Base-by-base conservation (phyloP, 1,140 invertebrate species). In the Temnothorax nylanderi region DNA sequence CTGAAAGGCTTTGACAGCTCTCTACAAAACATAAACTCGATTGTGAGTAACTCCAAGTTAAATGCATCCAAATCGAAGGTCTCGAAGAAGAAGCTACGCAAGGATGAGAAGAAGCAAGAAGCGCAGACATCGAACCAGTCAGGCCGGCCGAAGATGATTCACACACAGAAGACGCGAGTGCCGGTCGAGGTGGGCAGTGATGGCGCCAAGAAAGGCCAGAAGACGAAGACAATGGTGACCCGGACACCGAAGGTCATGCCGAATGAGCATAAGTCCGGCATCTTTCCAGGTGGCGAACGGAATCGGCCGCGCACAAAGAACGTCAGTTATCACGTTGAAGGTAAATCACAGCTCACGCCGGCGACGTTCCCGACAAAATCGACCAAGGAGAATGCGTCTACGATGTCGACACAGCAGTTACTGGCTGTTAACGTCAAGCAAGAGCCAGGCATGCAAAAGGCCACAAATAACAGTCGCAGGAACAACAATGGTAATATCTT, bases 121-220 rank as follows among this genome's bases (percentile, higher is more conserved):
- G 89, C 92, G 32, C 87, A 94, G 89, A 58, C 93, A 89, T 72
- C 93, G 11, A 80, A 81, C 56, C 89, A 95, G 3, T 94, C 96
- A 0, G 95, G 96, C 2, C 94, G 97, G 58, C 97, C 97, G 0
- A 96, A 97, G 89, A 97, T 97, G 97, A 97, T 97, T 86, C 97
- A 97, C 88, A 97, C 97, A 0, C 96, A 97, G 92, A 97, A 97
- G 89, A 96, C 96, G 2, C 94, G 96, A 72, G 95, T 96, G 3
- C 94, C 96, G 2, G 95, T 96, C 2, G 96, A 96, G 69, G 90
- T 95, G 0, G 95, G 95, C 47, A 95, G 92, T 21, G 96, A 96
- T 86, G 95, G 95, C 8, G 95, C 95, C 3, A 95, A 96, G 77
- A 95, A 96, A 47, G 93, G 95, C 18, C 96, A 97, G 60, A 96